Base-by-base conservation (phyloP, 2,888 invertebrate genomes). In the Parnassius mnemosyne region DNA sequence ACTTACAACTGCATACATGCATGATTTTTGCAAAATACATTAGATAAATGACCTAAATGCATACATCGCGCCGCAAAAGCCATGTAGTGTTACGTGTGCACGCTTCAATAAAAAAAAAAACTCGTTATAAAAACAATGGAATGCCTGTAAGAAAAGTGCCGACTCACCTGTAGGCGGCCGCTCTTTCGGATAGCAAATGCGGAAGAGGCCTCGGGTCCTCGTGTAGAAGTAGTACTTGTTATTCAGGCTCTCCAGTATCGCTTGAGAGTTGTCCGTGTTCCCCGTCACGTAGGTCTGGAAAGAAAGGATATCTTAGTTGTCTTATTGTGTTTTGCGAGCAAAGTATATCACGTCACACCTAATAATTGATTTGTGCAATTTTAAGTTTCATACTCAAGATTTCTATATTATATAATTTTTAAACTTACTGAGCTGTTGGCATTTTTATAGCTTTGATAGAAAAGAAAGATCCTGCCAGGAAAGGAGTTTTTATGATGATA, bases 181-280 rank as follows among this genome's bases (percentile, higher is more conserved):
- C 76, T 97, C 97, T 85, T 97, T 97, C 49, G 98, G 97, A 88
- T 97, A 98, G 84, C 98, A 98, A 85, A 96, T 95, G 85, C 98
- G 94, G 93, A 98, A 98, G 61, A 98, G 93, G 69, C 98, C 98
- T 83, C 97, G 95, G 83, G 97, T 98, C 85, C 98, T 94, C 67
- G 97, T 97, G 89, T 94, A 98, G 90, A 96, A 98, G 82, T 94
- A 96, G 81, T 96, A 97, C 89, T 98, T 97, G 80, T 79, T 89
- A 86, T 96, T 97, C 85, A 97, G 93, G 77, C 94, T 95, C 77
- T 96, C 96, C 74, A 97, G 85, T 71, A 96, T 89, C 47, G 94
- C 91, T 69, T 87, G 87, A 66, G 95, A 94, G 81, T 94, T 94
- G 59, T 83, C 89, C 69, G 95, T 94, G 85, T 95, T 94, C 86